Percentiles rank a stretch among this genome's conserved stretches.
Evolutionary conservation across 2,797 vertebrate species (phyloP).

Genomic region (Oreortyx pictus): DNA sequence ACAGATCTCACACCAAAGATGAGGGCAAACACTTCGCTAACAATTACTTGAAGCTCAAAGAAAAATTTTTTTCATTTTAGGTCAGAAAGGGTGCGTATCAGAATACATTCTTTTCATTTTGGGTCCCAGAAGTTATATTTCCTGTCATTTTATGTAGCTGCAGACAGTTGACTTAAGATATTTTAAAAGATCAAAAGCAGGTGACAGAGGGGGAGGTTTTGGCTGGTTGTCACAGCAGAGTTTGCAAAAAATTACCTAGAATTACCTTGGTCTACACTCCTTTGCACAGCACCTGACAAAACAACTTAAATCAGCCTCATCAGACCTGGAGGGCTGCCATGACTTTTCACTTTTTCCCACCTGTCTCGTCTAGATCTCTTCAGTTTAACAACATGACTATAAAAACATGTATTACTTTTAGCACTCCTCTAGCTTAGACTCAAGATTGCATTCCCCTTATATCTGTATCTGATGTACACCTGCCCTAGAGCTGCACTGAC

Average conservation of each 20-base stretch:
- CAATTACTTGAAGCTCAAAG: not conserved
- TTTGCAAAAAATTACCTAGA: not conserved
- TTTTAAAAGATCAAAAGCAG: slow-evolving; percentile 10
- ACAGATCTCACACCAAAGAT: not conserved
- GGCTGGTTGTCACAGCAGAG: not conserved
- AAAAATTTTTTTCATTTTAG: not conserved
- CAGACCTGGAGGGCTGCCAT: not conserved
- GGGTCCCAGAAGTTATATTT: not conserved
- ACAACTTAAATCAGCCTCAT: not conserved
- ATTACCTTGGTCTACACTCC: not conserved
- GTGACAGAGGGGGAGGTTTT: not conserved
- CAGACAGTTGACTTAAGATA: not conserved
- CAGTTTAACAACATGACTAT: not conserved
- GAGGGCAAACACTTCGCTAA: not conserved
- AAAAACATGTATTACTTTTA: not conserved
- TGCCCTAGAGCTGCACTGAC: not conserved
- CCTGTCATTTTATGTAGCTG: not conserved
- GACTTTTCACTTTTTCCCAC: not conserved
- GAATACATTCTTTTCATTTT: not conserved
- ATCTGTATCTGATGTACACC: accelerated
- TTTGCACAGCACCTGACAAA: not conserved
- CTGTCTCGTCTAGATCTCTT: not conserved
- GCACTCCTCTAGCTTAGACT: not conserved
- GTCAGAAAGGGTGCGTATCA: not conserved
- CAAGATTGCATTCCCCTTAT: not conserved